Base-by-base conservation (phyloP, 2,888 invertebrate genomes). In the Panopea generosa region DNA sequence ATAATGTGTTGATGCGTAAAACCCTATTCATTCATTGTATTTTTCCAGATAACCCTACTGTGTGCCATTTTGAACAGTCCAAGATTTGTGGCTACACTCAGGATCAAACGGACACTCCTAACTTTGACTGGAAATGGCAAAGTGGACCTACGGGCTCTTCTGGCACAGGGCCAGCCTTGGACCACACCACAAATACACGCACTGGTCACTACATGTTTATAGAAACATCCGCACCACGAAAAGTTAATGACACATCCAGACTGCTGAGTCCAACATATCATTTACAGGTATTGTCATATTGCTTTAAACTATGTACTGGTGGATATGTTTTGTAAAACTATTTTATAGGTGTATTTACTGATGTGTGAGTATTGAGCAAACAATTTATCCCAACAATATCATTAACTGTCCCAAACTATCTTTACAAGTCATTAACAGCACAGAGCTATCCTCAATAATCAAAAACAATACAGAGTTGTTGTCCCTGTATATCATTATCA, bases 181-280 rank as follows among this genome's bases (percentile, higher is more conserved):
- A 89, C 70, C 89, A 89, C 69, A 88, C 88, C 2, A 74, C 82
- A 0, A 81, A 80, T 7, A 86, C 88, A 11, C 52, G 26, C 11
- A 50, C 66, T 52, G 90, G 90, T 16, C 84, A 87, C 60, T 90
- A 89, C 71, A 73, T 88, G 38, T 89, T 73, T 68, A 84, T 88
- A 53, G 89, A 90, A 71, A 81, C 89, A 20, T 88, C 88, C 0
- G 62, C 68, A 7, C 84, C 88, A 1, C 79, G 86, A 24, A 55
- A 67, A 22, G 72, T 71, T 2, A 82, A 85, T 71, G 85, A 86
- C 52, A 86, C 83, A 20, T 84, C 89, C 26, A 80, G 87, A 45
- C 59, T 90, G 1, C 66, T 82, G 6, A 88, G 86, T 47, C 86
- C 85, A 1, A 1, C 22, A 7, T 85, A 83, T 55, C 52, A 71